Evolutionary conservation across 2,888 invertebrate genomes (phyloP).

Genomic region (Drosophila aldrichi): DNA sequence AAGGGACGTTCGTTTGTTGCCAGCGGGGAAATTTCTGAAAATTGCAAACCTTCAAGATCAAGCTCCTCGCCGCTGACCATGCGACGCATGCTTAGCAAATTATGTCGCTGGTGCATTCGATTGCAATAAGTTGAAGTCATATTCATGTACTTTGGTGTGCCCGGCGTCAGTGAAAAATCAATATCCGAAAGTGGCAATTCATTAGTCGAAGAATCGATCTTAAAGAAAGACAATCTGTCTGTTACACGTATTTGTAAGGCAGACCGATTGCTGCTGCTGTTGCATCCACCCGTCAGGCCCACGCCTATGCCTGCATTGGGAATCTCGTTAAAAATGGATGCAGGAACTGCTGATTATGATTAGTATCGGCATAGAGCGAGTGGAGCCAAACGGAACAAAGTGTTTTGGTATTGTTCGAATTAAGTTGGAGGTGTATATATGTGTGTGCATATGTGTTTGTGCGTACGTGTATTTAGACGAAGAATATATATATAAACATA

Average conservation of each 20-base stretch:
- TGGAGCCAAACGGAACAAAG: not conserved
- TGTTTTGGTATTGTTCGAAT: conserved; percentile 7
- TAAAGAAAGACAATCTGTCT: conserved; percentile 80
- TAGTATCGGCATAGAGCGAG: conserved; percentile 6
- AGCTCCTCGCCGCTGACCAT: conserved; percentile 78
- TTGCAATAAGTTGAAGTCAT: conserved; percentile 11
- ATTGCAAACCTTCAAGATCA: conserved; percentile 58
- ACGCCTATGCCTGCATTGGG: conserved; percentile 23
- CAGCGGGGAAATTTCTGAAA: conserved; percentile 86
- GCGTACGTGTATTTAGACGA: conserved; percentile 32
- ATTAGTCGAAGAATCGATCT: conserved; percentile 88
- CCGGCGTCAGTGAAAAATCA: conserved; percentile 85
- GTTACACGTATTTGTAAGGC: conserved; percentile 81
- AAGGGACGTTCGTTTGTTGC: conserved; percentile 85
- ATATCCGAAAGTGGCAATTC: conserved; percentile 89
- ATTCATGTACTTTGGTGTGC: conserved; percentile 70
- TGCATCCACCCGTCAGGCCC: conserved; percentile 13
- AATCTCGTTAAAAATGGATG: conserved; percentile 43
- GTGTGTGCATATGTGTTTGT: conserved; percentile 3
- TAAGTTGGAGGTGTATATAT: not conserved
- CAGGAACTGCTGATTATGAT: conserved; percentile 8
- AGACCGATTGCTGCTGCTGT: conserved; percentile 42
- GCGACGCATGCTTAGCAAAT: conserved; percentile 71
- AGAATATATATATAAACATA: conserved; percentile 59
- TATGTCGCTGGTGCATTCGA: conserved; percentile 34